Evolutionary conservation across 23 tunicate genomes (phyloP).

Genomic region (Styela clava): DNA sequence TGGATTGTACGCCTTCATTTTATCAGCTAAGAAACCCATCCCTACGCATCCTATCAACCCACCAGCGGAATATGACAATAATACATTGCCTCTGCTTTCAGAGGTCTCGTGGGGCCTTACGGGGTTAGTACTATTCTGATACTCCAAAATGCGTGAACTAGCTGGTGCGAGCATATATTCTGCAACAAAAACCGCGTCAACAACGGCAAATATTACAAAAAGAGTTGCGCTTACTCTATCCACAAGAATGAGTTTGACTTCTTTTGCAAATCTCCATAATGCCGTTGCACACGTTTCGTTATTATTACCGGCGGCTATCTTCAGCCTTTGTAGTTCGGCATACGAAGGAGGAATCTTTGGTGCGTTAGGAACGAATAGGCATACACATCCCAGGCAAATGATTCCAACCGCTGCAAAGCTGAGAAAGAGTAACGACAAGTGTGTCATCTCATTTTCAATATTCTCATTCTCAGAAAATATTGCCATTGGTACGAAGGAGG

Average conservation of each 20-base stretch:
- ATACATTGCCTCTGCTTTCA: background rate
- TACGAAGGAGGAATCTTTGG: slow-evolving; percentile 1
- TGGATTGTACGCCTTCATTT: background rate
- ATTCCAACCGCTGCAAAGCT: background rate
- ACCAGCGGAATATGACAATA: background rate
- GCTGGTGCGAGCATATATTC: slow-evolving; percentile 6
- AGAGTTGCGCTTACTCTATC: background rate
- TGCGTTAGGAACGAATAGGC: background rate
- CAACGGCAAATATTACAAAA: background rate
- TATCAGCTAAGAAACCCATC: background rate
- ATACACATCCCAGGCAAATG: background rate
- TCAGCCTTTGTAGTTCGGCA: background rate
- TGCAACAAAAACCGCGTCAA: background rate
- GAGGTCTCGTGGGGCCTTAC: background rate
- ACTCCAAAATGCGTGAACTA: background rate
- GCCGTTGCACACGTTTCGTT: background rate
- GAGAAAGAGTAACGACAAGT: background rate
- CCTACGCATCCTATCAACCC: background rate
- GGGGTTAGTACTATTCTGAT: background rate
- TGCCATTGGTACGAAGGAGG: background rate
- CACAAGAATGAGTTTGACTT: background rate
- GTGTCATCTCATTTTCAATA: background rate
- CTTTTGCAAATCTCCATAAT: background rate
- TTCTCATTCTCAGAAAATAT: background rate
- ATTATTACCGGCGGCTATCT: background rate